phyloP scores from a whole-genome alignment of 2,797 vertebrate genomes.

The Cossypha heuglini region DNA sequence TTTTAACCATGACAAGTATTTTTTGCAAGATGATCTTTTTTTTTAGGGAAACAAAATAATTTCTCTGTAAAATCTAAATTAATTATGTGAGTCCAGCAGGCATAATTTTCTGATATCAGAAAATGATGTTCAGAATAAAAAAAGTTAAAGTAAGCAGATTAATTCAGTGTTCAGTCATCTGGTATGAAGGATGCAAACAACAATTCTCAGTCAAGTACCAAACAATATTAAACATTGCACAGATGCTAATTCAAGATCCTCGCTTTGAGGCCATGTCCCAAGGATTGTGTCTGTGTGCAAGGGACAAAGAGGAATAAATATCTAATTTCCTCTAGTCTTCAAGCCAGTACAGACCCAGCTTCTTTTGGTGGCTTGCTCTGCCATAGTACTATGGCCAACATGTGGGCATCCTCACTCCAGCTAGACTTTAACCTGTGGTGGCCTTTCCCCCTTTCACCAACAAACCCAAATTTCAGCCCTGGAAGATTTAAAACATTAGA shows the following conservation, averaged over 20 bases:
- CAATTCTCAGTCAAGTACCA: not conserved
- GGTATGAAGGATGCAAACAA: not conserved
- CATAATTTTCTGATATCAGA: not conserved
- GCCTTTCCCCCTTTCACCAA: not conserved
- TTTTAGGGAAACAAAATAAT: not conserved
- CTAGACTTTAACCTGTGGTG: not conserved
- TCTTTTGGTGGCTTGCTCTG: not conserved
- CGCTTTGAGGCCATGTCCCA: not conserved
- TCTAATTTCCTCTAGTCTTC: not conserved
- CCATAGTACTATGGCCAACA: no score
- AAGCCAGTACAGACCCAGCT: not conserved
- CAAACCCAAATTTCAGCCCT: not conserved
- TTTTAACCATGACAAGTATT: not conserved
- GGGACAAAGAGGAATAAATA: not conserved
- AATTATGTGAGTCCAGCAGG: not conserved
- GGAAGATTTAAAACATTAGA: not conserved
- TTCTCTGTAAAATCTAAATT: not conserved
- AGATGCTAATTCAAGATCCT: not conserved
- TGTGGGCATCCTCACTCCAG: not conserved
- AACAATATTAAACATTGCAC: not conserved
- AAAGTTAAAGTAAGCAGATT: not conserved
- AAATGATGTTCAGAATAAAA: not conserved
- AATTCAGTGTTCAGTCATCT: not conserved
- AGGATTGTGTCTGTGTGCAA: not conserved
- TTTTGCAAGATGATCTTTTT: not conserved